phyloP scores from a whole-genome alignment of 2,113 vertebrate genomes.

The Cyprinodon variegatus region DNA sequence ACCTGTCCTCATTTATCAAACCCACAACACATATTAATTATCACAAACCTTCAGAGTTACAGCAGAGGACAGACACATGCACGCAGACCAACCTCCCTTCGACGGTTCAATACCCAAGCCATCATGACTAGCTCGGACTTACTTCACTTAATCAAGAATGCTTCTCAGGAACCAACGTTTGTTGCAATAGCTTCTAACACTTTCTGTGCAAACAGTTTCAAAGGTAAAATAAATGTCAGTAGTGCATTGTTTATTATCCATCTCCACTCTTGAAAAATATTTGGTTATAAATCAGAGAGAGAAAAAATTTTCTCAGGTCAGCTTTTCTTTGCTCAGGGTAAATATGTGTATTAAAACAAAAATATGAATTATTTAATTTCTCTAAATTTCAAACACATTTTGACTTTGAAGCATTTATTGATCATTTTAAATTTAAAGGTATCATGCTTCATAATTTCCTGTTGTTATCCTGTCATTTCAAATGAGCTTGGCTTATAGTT shows the following conservation, averaged over 20 bases:
- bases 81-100: constrained; percentile 4
- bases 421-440: too few relatives aligned
- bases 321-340: neutral
- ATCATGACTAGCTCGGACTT: constrained; percentile 23
- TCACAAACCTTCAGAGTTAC: constrained; percentile 81
- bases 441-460: too few relatives aligned
- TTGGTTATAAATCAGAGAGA: constrained; percentile 19
- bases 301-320: neutral
- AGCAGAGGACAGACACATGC: constrained; percentile 77
- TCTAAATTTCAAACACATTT: too few relatives aligned
- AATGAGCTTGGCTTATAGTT: too few relatives aligned
- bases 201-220: constrained; percentile 46
- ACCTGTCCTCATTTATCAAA: constrained; percentile 84
- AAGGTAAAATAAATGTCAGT: constrained; percentile 56
- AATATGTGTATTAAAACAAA: neutral
- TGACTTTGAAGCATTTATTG: too few relatives aligned
- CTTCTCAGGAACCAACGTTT: constrained; percentile 30
- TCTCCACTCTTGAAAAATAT: constrained; percentile 24
- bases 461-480: too few relatives aligned
- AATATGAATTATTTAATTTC: neutral
- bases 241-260: constrained; percentile 35
- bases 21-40: constrained; percentile 82
- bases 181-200: constrained; percentile 47
- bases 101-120: constrained; percentile 8
- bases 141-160: constrained; percentile 36